Conservation (phyloP, 2,113 vertebrate species). For the Morone saxatilis region DNA sequence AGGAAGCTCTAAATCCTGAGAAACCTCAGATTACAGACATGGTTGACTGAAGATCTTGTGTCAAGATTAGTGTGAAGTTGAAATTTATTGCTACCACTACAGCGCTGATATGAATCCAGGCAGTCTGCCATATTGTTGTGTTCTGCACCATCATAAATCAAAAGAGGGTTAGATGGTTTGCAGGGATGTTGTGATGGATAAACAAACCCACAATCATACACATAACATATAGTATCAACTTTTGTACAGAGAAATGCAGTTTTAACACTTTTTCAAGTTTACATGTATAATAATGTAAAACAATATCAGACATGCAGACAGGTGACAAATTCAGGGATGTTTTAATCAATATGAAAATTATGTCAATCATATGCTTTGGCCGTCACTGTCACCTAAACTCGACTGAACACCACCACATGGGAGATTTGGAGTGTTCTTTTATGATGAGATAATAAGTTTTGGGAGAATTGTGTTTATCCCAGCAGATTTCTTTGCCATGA, state of each 20-base stretch:
- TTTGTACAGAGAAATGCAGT: background rate
- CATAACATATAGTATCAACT: constrained; percentile 3
- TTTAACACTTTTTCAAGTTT: background rate
- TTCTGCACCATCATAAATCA: constrained; percentile 20
- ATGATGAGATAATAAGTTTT: no score
- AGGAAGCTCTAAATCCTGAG: background rate
- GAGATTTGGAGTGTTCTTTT: no score
- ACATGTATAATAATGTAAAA: background rate
- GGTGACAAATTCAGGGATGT: background rate
- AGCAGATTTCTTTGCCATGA: background rate
- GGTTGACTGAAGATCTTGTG: constrained; percentile 12
- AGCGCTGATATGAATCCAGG: background rate
- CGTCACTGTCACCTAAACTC: background rate
- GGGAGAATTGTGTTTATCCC: background rate
- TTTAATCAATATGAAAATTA: no score
- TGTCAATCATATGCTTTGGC: no score
- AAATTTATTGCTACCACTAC: background rate
- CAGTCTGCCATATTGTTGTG: constrained; percentile 14
- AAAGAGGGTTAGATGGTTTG: background rate
- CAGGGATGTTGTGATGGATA: background rate
- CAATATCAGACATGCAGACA: background rate
- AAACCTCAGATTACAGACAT: background rate
- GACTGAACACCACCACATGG: background rate
- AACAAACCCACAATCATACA: background rate
- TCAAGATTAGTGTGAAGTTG: constrained; percentile 26